Evolutionary conservation across 2,113 vertebrate genomes (phyloP).

Genomic region (Rhineura floridana): DNA sequence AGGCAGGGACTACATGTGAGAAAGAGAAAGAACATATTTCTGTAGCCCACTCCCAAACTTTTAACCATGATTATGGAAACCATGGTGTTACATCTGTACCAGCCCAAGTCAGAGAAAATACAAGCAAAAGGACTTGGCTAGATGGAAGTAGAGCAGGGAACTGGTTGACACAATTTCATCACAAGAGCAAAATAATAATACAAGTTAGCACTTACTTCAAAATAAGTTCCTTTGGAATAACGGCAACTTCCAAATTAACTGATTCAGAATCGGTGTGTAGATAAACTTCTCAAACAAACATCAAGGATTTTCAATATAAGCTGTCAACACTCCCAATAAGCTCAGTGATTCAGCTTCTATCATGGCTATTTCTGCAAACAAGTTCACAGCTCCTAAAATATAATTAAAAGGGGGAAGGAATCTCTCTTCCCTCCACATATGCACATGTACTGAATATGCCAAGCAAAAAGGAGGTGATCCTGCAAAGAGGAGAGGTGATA

Average conservation of each 20-base stretch:
- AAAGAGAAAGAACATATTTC: neutral
- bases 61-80: neutral
- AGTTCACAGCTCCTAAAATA: neutral
- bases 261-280: neutral
- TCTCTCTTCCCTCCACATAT: neutral
- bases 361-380: neutral
- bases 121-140: neutral
- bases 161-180: neutral
- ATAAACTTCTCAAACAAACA: too few relatives aligned
- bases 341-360: neutral
- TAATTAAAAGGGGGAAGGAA: neutral
- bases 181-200: neutral
- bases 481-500: slow-evolving; percentile 23
- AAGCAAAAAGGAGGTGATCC: slow-evolving; percentile 36
- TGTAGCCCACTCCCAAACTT: neutral
- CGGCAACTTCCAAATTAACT: neutral
- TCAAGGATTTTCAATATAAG: neutral
- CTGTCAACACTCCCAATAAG: neutral
- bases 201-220: too few relatives aligned
- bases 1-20: too few relatives aligned
- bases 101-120: neutral
- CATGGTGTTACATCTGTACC: neutral
- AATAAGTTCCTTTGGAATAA: neutral
- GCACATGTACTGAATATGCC: slow-evolving; percentile 16
- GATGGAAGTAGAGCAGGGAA: neutral